Evolutionary conservation across 2,113 vertebrate species (phyloP).

Genomic region (Xerus inauris): DNA sequence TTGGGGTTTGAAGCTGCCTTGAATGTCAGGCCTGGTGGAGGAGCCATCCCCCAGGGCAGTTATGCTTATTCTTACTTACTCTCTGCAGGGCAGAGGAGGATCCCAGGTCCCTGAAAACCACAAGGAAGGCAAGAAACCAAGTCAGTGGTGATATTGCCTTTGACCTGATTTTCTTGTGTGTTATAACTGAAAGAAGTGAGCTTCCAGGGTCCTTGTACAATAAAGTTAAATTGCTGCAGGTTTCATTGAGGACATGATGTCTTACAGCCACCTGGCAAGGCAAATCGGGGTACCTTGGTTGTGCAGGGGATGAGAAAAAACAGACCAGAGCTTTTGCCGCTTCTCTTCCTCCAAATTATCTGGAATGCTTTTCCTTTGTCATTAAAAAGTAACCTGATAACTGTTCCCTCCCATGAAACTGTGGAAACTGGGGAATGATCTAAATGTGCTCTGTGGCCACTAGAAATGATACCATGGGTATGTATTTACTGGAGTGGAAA

Average conservation of each 20-base stretch:
- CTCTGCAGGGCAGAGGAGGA: not conserved
- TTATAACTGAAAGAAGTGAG: not conserved
- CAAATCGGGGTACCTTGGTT: not conserved
- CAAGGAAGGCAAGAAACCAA: not conserved
- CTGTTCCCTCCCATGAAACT: not conserved
- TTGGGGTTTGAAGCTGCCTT: not conserved
- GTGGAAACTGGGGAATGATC: not conserved
- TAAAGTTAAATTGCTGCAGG: not conserved
- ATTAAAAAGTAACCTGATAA: constrained; percentile 9
- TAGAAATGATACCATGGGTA: not conserved
- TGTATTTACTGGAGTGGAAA: not conserved
- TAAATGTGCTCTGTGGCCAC: constrained; percentile 1
- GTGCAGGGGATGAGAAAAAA: not conserved
- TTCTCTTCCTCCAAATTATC: not conserved
- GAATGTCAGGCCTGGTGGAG: not conserved
- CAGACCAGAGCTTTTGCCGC: not conserved
- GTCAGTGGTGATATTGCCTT: not conserved
- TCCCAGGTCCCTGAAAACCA: not conserved
- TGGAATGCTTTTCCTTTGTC: constrained; percentile 42
- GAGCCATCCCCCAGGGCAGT: fast-evolving
- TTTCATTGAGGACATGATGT: not conserved
- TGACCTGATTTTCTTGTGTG: not conserved
- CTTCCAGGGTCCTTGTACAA: not conserved
- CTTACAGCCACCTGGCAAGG: not conserved
- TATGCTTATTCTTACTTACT: not conserved